Evolutionary conservation across 2,797 vertebrate genomes (phyloP).

Genomic region (Delichon dasypus): DNA sequence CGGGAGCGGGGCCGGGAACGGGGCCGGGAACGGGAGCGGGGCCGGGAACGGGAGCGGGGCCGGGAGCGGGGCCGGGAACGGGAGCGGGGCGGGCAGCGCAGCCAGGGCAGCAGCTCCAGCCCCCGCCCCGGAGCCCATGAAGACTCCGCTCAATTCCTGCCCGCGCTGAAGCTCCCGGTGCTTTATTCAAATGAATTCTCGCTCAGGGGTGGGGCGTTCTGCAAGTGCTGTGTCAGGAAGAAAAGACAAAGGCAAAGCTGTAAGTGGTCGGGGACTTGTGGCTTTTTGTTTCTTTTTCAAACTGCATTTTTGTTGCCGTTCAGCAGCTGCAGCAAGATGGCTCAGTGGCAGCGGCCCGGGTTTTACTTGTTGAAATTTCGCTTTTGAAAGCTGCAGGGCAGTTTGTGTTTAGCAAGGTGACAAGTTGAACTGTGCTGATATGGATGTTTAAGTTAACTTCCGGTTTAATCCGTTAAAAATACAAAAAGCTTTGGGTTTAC

Average conservation of each 20-base stretch:
- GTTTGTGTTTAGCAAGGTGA: not conserved
- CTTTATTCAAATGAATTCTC: not conserved
- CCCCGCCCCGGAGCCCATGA: not conserved
- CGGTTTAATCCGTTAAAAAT: not conserved
- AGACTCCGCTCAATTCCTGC: not conserved
- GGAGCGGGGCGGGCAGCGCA: not conserved
- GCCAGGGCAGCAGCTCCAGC: not conserved
- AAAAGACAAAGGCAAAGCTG: constrained; percentile 56
- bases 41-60: no score
- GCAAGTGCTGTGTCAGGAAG: constrained; percentile 15
- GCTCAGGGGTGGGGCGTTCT: constrained; percentile 36
- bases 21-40: not conserved
- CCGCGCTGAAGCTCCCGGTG: not conserved
- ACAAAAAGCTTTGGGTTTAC: not conserved
- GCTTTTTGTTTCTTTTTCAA: not conserved
- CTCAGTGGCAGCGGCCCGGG: not conserved
- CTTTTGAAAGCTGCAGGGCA: not conserved
- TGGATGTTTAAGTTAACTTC: not conserved
- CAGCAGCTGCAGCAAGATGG: not conserved
- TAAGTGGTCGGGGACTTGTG: constrained; percentile 51
- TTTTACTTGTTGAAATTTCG: not conserved
- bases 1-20: not conserved
- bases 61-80: accelerated
- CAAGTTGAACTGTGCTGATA: not conserved
- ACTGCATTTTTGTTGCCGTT: not conserved